Evolutionary conservation across 2,888 invertebrate species (phyloP), one percentile per base, ranked within the genome.

Genomic region (Macrophya alboannulata): DNA sequence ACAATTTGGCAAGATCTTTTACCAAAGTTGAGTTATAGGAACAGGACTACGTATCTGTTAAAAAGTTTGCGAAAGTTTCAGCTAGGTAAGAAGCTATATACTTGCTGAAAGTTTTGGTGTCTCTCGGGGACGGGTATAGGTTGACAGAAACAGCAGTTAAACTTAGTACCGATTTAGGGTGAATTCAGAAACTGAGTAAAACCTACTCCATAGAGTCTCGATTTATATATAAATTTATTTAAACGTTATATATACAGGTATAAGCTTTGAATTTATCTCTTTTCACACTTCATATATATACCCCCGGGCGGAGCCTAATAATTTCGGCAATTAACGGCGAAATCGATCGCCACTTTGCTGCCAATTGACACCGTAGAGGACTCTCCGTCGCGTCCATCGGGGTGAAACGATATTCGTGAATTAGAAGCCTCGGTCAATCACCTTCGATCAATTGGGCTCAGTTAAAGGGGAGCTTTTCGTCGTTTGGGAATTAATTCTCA

Each of bases 391-490:
- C 51, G 31, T 51, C 40, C 43, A 25, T 51, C 55, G 51, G 12
- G 51, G 51, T 40, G 62, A 62, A 43, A 59, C 62, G 51, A 81
- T 81, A 62, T 62, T 81, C 62, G 37, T 62, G 59, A 81, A 81
- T 81, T 62, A 81, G 43, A 51, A 77, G 77, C 77, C 37, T 37
- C 77, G 81, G 62, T 81, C 81, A 62, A 81, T 81, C 81, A 62
- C 62, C 81, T 62, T 62, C 81, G 81, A 81, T 81, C 81, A 81
- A 62, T 79, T 81, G 59, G 81, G 62, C 15, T 62, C 62, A 62
- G 62, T 62, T 62, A 81, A 81, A 81, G 81, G 62, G 81, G 81
- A 81, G 25, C 81, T 40, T 21, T 43, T n/a, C 21, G 81, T 59
- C 25, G 51, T 40, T 25, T 10, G 62, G 62, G 43, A 81, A 81